Evolutionary conservation across 2,113 vertebrate genomes (phyloP).

Genomic region (Panthera leo): DNA sequence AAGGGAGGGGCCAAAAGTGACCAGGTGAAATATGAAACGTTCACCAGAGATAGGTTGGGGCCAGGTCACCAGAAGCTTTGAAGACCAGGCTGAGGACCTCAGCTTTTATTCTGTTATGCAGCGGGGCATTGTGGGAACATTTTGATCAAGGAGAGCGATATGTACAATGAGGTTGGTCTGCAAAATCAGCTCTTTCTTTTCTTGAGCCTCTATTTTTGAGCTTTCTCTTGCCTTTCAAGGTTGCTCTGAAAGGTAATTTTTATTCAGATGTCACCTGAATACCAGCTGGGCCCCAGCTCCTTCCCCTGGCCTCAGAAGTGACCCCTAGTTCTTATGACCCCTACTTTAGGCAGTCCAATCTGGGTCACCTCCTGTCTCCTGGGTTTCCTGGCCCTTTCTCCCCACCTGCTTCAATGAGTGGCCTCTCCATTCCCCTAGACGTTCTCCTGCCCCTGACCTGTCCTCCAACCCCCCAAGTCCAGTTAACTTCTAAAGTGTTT

Average conservation of each 20-base stretch:
- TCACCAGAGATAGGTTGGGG: not conserved
- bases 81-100: not conserved
- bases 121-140: not conserved
- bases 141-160: not conserved
- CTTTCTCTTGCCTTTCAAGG: not conserved
- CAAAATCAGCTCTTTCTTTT: not conserved
- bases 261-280: not conserved
- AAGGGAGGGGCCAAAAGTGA: not conserved
- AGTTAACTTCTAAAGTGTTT: not conserved
- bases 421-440: not conserved
- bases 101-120: not conserved
- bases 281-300: not conserved
- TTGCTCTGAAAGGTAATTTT: not conserved
- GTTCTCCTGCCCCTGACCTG: not conserved
- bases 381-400: not conserved
- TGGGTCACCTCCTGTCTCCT: not conserved
- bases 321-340: not conserved
- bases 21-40: slow-evolving; percentile 4
- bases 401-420: not conserved
- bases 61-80: not conserved
- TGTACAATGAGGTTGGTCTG: not conserved
- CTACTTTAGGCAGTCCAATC: not conserved
- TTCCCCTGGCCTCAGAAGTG: not conserved
- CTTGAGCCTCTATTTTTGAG: not conserved
- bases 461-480: not conserved